Evolutionary conservation across 2,113 vertebrate species (phyloP).

Genomic region (Todiramphus saurophagus): DNA sequence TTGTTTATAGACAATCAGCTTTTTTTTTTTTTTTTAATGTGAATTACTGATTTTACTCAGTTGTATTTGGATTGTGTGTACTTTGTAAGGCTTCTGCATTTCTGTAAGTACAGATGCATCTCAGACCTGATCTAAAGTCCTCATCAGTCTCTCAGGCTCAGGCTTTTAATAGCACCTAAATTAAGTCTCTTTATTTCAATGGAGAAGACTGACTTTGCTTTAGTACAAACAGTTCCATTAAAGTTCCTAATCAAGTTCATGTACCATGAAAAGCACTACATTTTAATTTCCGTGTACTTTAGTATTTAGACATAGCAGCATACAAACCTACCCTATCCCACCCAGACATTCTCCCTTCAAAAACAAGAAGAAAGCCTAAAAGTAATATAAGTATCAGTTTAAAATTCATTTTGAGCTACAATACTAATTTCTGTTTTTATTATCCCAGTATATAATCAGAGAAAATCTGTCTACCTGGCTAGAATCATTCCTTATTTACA

Average conservation of each 20-base stretch:
- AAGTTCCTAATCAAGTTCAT: background rate
- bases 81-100: background rate
- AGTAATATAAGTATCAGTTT: rapidly evolving
- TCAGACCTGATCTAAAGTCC: background rate
- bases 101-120: background rate
- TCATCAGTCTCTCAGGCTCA: background rate
- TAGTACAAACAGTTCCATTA: background rate
- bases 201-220: background rate
- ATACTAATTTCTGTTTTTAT: background rate
- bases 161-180: background rate
- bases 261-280: background rate
- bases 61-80: background rate
- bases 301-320: background rate
- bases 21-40: background rate
- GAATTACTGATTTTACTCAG: background rate
- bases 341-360: background rate
- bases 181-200: background rate
- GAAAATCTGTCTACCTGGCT: background rate
- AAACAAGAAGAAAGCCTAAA: background rate
- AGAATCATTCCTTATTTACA: background rate
- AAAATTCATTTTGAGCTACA: background rate
- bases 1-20: background rate
- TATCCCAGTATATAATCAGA: background rate
- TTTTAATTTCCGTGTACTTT: background rate
- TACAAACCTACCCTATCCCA: background rate